Evolutionary conservation across 2,797 vertebrate species (phyloP).

Genomic region (Bradypodion ventrale): DNA sequence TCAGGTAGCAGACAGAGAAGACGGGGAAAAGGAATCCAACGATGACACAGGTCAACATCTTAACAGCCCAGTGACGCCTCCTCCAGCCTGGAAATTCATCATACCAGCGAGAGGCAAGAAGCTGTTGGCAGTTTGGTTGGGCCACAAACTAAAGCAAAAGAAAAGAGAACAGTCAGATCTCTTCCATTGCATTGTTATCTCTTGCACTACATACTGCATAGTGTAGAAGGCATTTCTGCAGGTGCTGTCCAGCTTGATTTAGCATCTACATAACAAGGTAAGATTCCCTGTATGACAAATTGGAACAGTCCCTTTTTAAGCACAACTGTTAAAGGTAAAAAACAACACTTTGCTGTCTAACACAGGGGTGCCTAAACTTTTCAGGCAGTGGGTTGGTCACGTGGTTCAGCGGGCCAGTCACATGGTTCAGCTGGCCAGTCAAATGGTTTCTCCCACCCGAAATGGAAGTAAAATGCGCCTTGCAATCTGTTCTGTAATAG

Average conservation of each 20-base stretch:
- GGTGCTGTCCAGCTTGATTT: background rate
- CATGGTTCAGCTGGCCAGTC: too few relatives aligned
- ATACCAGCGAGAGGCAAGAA: slow-evolving; percentile 96
- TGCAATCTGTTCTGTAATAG: too few relatives aligned
- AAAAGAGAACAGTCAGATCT: slow-evolving; percentile 51
- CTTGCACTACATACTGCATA: background rate
- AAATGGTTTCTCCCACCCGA: too few relatives aligned
- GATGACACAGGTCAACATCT: slow-evolving; percentile 91
- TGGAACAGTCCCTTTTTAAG: background rate
- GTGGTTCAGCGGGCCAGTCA: too few relatives aligned
- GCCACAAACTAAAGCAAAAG: slow-evolving; percentile 89
- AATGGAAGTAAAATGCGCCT: too few relatives aligned
- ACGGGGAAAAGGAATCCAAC: slow-evolving; percentile 93
- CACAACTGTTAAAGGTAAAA: background rate
- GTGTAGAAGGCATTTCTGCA: background rate
- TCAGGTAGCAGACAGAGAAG: slow-evolving; percentile 91
- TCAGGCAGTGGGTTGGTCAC: too few relatives aligned
- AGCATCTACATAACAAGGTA: background rate
- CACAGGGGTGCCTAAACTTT: too few relatives aligned
- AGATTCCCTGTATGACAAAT: background rate
- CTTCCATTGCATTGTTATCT: background rate
- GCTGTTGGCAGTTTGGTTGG: slow-evolving; percentile 98
- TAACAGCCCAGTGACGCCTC: slow-evolving; percentile 93
- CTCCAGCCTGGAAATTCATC: slow-evolving; percentile 97
- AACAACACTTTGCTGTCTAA: background rate